Evolutionary conservation across 2,113 vertebrate species (phyloP).

Genomic region (Microcebus griseorufus): DNA sequence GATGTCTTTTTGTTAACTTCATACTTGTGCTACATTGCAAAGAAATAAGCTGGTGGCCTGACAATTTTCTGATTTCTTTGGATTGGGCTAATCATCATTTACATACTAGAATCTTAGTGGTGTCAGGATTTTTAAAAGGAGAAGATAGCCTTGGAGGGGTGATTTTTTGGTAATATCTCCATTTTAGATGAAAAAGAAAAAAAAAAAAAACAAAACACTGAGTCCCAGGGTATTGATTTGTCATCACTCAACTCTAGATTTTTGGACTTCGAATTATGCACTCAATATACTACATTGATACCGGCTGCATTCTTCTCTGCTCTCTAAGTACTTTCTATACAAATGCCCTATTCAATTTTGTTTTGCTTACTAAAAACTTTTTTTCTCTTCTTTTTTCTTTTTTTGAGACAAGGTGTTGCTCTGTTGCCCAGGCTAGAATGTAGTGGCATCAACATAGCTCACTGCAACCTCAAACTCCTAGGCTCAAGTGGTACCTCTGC

Average conservation of each 20-base stretch:
- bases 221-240: neutral
- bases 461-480: no score
- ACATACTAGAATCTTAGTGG: neutral
- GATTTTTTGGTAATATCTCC: neutral
- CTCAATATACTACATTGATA: neutral
- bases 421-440: no score
- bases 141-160: neutral
- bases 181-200: neutral
- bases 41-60: neutral
- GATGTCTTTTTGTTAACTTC: neutral
- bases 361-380: neutral
- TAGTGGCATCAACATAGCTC: no score
- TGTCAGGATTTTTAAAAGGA: neutral
- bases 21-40: neutral
- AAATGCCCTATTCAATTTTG: neutral
- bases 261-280: neutral
- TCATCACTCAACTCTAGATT: neutral
- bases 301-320: neutral
- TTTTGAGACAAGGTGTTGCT: no score
- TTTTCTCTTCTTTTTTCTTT: no score
- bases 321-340: neutral
- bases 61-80: conserved; percentile 7
- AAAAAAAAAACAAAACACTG: neutral
- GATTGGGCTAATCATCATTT: neutral
- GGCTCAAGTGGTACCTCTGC: no score